Evolutionary conservation across 1,140 invertebrate species (phyloP).

Genomic region (Drosophila insularis): DNA sequence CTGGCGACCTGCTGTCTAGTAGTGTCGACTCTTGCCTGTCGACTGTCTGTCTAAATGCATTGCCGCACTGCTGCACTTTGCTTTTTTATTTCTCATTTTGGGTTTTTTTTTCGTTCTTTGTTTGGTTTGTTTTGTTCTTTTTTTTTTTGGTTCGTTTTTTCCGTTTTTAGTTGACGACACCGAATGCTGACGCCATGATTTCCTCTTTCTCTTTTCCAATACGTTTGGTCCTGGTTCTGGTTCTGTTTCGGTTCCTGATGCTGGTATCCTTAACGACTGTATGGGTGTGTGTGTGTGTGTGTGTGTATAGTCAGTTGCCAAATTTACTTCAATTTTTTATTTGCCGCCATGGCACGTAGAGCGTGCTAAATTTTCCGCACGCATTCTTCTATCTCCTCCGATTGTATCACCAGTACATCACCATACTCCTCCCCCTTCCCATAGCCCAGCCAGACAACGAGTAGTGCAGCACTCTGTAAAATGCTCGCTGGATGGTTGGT

Average conservation of each 20-base stretch:
- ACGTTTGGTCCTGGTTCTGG: constrained; percentile 1
- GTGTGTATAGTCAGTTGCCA: constrained; percentile 66
- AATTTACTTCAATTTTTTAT: constrained; percentile 79
- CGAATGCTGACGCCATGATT: constrained; percentile 53
- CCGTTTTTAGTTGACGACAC: constrained; percentile 35
- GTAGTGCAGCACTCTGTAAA: neutral
- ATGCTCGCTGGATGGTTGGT: constrained; percentile 36
- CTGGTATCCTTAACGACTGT: constrained; percentile 52
- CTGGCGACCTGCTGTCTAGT: constrained; percentile 22
- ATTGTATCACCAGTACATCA: constrained; percentile 9
- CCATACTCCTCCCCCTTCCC: neutral
- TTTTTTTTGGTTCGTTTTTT: constrained; percentile 1
- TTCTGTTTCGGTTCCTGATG: constrained; percentile 18
- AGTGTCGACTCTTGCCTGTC: constrained; percentile 23
- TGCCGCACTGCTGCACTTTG: constrained; percentile 70
- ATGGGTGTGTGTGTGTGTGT: constrained; percentile 42
- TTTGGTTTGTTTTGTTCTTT: neutral
- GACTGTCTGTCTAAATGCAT: constrained; percentile 59
- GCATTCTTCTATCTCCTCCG: constrained; percentile 54
- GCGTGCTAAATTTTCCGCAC: constrained; percentile 76
- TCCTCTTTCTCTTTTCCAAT: constrained; percentile 14
- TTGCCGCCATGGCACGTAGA: constrained; percentile 66
- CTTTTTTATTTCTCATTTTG: constrained; percentile 14
- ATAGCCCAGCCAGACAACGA: constrained; percentile 3
- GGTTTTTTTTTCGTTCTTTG: constrained; percentile 1